Evolutionary conservation across 2,888 invertebrate genomes (phyloP).

Genomic region (Geophilus truncorum): DNA sequence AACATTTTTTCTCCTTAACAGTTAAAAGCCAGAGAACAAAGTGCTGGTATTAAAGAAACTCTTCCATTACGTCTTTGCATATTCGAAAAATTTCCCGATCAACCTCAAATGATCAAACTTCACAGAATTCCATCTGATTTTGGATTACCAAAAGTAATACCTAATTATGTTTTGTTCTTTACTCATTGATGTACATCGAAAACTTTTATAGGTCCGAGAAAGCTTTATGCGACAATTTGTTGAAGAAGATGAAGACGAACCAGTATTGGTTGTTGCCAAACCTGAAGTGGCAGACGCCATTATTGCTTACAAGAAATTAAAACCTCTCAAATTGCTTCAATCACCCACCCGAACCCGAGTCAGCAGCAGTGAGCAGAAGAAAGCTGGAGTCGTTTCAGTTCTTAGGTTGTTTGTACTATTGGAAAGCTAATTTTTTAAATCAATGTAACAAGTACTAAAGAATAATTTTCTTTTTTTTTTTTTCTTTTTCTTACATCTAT

Average conservation of each 20-base stretch:
- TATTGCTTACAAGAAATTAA: constrained; percentile 74
- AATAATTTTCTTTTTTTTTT: background rate
- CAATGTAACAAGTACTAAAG: background rate
- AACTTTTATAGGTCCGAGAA: constrained; percentile 68
- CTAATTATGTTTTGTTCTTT: background rate
- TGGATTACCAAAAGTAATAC: constrained; percentile 49
- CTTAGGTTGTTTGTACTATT: constrained; percentile 31
- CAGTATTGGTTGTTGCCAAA: constrained; percentile 60
- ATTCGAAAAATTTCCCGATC: constrained; percentile 97
- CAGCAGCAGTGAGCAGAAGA: constrained; percentile 36
- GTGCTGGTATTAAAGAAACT: constrained; percentile 94
- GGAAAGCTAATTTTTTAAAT: background rate
- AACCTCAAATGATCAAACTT: constrained; percentile 94
- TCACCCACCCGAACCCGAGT: constrained; percentile 34
- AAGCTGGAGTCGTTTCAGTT: constrained; percentile 34
- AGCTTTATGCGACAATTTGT: constrained; percentile 99
- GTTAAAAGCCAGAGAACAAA: constrained; percentile 92
- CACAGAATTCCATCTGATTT: constrained; percentile 82
- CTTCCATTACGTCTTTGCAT: constrained; percentile 89
- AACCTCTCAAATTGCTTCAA: constrained; percentile 56
- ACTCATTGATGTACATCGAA: background rate
- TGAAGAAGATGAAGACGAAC: constrained; percentile 58
- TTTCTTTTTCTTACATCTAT: background rate
- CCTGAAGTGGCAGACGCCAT: constrained; percentile 65
- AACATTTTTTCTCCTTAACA: too few relatives aligned